phyloP scores from a whole-genome alignment of 2,113 vertebrate genomes.

The Ivindomyrus marchei region DNA sequence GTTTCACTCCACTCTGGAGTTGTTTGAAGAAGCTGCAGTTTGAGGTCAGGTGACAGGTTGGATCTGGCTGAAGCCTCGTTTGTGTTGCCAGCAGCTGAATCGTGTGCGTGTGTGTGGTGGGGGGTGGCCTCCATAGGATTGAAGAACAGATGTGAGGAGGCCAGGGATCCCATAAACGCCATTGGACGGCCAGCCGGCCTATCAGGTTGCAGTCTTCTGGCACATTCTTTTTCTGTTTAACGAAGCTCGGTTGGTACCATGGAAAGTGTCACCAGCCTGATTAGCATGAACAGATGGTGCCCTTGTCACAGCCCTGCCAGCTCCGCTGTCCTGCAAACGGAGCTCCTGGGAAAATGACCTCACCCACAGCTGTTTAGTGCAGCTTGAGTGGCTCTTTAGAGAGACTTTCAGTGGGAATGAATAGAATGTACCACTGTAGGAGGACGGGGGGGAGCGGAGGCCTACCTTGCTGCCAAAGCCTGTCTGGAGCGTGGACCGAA shows the following conservation, averaged over 20 bases:
- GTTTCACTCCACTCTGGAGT: not conserved
- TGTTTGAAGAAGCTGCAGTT: not conserved
- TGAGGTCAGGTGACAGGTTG: not conserved
- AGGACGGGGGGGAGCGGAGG: conserved; percentile 36
- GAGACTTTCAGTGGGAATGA: conserved; percentile 66
- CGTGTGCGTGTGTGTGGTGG: not conserved
- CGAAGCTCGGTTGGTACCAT: conserved; percentile 97
- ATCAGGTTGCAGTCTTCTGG: conserved; percentile 71
- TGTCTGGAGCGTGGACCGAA: not conserved
- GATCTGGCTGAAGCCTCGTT: not conserved
- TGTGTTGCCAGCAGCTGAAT: not conserved
- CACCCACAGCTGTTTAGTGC: conserved; percentile 99
- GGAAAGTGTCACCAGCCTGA: conserved; percentile 98
- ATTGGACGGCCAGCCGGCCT: conserved; percentile 44
- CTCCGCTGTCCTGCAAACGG: conserved; percentile 90
- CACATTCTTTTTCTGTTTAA: conserved; percentile 94
- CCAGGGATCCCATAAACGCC: not conserved
- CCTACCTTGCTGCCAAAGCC: not conserved
- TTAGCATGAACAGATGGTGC: conserved; percentile 96
- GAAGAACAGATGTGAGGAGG: conserved; percentile 1
- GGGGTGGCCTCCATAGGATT: not conserved
- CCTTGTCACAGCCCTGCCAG: conserved; percentile 94
- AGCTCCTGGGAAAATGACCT: conserved; percentile 99
- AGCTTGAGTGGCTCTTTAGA: conserved; percentile 99
- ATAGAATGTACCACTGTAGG: conserved; percentile 71